Conservation (phyloP, 2,113 vertebrate species). For the Alosa alosa region DNA sequence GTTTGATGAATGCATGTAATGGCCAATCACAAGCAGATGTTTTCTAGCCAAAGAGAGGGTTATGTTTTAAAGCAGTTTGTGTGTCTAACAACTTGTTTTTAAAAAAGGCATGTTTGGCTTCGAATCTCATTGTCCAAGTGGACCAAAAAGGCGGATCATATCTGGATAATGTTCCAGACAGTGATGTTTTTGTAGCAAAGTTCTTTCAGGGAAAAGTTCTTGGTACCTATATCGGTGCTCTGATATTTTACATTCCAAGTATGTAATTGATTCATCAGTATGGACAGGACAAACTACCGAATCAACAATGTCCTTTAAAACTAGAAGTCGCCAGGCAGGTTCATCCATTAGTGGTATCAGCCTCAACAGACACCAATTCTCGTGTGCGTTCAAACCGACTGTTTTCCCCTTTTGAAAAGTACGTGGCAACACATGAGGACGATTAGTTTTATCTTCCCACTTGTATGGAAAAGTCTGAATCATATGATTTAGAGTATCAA, state of each 20-base stretch:
- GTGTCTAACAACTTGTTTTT: constrained; percentile 36
- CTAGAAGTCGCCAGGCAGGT: constrained; percentile 18
- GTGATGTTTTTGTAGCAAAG: constrained; percentile 35
- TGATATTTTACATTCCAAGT: constrained; percentile 38
- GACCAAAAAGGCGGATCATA: constrained; percentile 39
- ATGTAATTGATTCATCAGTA: constrained; percentile 30
- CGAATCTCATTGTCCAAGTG: constrained; percentile 39
- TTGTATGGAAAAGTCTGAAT: background rate
- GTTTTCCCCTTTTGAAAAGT: background rate
- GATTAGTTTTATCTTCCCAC: background rate
- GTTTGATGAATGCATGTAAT: constrained; percentile 1
- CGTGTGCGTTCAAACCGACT: constrained; percentile 29
- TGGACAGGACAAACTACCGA: constrained; percentile 20
- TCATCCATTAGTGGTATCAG: constrained; percentile 38
- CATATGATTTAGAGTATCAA: background rate
- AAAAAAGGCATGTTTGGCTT: constrained; percentile 42
- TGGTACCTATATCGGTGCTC: constrained; percentile 25
- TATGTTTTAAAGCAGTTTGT: constrained; percentile 50
- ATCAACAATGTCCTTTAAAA: constrained; percentile 30
- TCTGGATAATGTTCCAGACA: constrained; percentile 43
- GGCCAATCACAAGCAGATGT: constrained; percentile 40
- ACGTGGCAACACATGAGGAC: background rate
- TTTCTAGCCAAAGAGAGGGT: constrained; percentile 29
- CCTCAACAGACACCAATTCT: constrained; percentile 26
- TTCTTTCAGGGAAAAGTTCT: constrained; percentile 26